Percentiles rank a stretch among this genome's conserved stretches.
Conservation (phyloP, 2,797 vertebrate genomes). For the Sebastes iracundus region DNA sequence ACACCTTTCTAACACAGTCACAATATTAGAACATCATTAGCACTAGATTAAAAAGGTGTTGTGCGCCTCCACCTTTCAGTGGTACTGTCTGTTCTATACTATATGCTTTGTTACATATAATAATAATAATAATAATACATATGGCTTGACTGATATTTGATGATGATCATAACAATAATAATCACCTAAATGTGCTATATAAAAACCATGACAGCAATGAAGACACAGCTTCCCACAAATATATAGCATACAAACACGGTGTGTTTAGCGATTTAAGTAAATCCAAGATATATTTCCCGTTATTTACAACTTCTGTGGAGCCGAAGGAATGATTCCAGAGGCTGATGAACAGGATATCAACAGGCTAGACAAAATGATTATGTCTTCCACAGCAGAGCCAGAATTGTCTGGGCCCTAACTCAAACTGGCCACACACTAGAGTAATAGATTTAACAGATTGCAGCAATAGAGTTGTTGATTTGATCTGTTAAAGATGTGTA, state of each 20-base stretch:
- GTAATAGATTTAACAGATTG: background rate
- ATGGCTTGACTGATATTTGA: background rate
- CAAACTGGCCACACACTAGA: background rate
- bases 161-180: background rate
- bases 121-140: background rate
- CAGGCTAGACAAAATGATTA: background rate
- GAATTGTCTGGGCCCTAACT: background rate
- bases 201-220: background rate
- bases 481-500: background rate
- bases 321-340: background rate
- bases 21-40: background rate
- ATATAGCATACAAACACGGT: background rate
- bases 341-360: slow-evolving; percentile 11
- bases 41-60: background rate
- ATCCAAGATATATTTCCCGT: background rate
- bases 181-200: background rate
- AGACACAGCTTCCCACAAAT: no score
- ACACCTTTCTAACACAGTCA: background rate
- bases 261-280: background rate
- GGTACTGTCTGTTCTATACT: background rate
- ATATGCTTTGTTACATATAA: background rate
- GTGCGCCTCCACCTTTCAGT: background rate
- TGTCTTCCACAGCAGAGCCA: background rate
- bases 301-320: background rate
- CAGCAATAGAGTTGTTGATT: background rate